Evolutionary conservation across 2,113 vertebrate genomes (phyloP).

Genomic region (Phasianus colchicus): DNA sequence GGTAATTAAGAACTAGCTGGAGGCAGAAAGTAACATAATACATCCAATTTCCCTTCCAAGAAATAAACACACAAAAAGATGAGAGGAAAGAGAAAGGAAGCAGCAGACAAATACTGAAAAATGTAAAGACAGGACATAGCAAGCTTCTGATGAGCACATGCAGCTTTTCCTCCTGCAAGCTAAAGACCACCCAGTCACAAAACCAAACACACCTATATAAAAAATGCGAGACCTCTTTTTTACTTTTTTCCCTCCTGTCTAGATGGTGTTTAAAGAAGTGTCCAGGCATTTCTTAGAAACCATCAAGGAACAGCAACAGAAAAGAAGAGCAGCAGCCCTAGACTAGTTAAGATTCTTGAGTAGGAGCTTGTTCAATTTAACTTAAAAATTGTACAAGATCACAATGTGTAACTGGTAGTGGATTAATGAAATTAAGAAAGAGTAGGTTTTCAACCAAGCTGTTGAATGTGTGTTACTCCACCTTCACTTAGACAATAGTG

Average conservation of each 20-base stretch:
- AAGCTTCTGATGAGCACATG: not conserved
- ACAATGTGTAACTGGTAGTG: not conserved
- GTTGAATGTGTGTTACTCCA: not conserved
- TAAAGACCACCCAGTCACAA: not conserved
- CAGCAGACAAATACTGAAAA: not conserved
- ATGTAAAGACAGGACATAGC: not conserved
- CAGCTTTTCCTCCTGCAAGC: not conserved
- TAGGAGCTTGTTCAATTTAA: not conserved
- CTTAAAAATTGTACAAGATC: not conserved
- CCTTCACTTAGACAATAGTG: not conserved
- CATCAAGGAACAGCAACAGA: not conserved
- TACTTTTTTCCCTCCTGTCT: not conserved
- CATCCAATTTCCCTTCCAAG: not conserved
- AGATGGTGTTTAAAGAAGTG: not conserved
- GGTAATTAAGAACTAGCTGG: not conserved
- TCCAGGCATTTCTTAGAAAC: not conserved
- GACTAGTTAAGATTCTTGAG: not conserved
- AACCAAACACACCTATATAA: not conserved
- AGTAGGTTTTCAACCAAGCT: not conserved
- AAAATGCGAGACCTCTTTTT: not conserved
- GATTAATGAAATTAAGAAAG: not conserved
- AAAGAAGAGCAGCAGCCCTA: not conserved
- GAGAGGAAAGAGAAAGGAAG: not conserved
- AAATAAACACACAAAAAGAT: not conserved
- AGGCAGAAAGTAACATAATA: not conserved